A percentile compares a stretch with the other conserved stretches of the same genome.
phyloP scores from a whole-genome alignment of 2,797 vertebrate species.

The Artibeus lituratus region DNA sequence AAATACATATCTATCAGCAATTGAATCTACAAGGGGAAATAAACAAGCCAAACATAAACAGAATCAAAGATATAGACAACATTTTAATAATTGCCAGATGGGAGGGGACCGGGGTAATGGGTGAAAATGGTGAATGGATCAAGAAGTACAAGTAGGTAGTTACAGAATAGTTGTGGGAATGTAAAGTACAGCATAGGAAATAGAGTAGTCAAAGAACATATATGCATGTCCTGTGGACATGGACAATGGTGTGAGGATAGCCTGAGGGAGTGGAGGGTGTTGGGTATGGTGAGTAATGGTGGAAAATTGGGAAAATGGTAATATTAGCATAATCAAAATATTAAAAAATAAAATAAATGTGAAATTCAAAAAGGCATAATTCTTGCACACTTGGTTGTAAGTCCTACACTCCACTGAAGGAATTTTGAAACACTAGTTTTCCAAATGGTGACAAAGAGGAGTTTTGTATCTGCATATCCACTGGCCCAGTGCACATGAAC shows the following conservation, averaged over 20 bases:
- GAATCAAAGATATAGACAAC: not conserved
- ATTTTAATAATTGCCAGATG: not conserved
- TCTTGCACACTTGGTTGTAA: conserved; percentile 90
- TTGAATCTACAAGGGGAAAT: no score
- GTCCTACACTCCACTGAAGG: conserved; percentile 93
- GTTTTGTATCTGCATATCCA: conserved; percentile 88
- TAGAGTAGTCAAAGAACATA: not conserved
- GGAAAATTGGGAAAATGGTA: not conserved
- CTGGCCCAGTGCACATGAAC: conserved; percentile 86
- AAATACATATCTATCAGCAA: not conserved
- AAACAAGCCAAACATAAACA: not conserved
- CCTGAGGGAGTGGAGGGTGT: not conserved
- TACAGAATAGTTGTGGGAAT: not conserved
- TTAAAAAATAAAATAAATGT: conserved; percentile 71
- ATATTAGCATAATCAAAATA: not conserved
- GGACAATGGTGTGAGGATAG: not conserved
- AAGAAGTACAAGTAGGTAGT: not conserved
- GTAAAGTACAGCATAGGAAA: not conserved
- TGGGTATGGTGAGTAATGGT: not conserved
- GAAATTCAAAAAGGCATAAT: conserved; percentile 89
- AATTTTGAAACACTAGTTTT: conserved; percentile 91
- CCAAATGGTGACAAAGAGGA: conserved; percentile 87
- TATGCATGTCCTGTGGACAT: not conserved
- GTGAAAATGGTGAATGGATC: not conserved
- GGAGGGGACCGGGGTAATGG: no score